Base-by-base conservation (phyloP, 2,888 invertebrate genomes). In the Trissonchulus sp. region DNA sequence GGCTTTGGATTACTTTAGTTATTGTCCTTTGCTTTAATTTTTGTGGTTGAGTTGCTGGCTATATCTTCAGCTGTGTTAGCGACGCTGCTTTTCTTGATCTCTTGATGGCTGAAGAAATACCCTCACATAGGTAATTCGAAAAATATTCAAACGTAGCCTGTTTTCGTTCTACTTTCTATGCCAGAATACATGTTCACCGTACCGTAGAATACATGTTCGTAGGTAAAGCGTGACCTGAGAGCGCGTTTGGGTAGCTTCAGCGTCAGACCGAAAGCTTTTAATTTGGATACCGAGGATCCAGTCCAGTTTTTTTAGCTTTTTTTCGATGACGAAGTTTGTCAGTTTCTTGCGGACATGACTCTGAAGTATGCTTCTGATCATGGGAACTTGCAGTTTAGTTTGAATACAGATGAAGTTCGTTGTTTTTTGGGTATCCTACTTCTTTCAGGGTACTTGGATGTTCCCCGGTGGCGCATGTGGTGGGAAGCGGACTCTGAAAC, bases 231-330 rank as follows among this genome's bases (percentile, higher is more conserved):
- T 15, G 65, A 65, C 34, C 65, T 65, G 15, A 65, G 65, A 65
- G 8, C 65, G 3, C 30, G 34, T 34, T 65, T 28, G 65, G 15
- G 8, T 28, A 28, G 8, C 34, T 65, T 65, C 65, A 8, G 8
- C n/a, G 3, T 65, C 8, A 8, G 15, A 28, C 65, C 65, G 34
- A 65, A 65, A 34, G 34, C 15, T 15, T 28, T 28, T 8, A 65
- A 28, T 31, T 31, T 65, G 30, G 31, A 23, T 69, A n/a, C n/a
- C n/a, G 71, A 33, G 2, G 71, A 69, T 35, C 71, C 34, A 23
- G 71, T 69, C n/a, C 31, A 23, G 37, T 69, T 33, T n/a, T 69
- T 69, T 69, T 30, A 69, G 37, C 71, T 69, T 15, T 69, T 69
- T 3, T 69, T 69, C 36, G 71, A 69, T n/a, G 71, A 69, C 34